phyloP scores from a whole-genome alignment of 2,888 invertebrate species.

The Steinernema scapterisci region DNA sequence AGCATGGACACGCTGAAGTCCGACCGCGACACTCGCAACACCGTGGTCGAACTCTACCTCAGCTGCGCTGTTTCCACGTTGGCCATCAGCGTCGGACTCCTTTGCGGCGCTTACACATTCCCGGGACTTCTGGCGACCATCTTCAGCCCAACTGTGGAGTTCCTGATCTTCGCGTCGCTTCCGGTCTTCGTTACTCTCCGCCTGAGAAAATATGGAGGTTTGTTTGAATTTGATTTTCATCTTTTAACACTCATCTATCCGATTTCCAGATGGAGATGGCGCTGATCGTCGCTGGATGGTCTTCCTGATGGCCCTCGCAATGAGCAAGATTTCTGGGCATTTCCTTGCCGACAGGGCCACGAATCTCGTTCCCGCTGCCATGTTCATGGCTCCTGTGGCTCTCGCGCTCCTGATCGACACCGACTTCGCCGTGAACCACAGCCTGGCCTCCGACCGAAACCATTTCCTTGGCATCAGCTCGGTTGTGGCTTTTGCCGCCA shows the following conservation, averaged over 20 bases:
- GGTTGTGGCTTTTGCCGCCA: neutral
- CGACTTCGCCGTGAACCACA: neutral
- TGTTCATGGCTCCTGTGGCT: slow-evolving; percentile 45
- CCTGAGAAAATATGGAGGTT: slow-evolving; percentile 48
- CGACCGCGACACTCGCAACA: slow-evolving; percentile 49
- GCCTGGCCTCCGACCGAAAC: neutral
- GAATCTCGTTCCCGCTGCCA: slow-evolving; percentile 44
- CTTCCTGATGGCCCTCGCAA: slow-evolving; percentile 40
- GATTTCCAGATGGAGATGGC: slow-evolving; percentile 48
- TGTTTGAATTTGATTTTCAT: too few relatives aligned
- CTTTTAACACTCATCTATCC: too few relatives aligned
- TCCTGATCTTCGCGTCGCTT: slow-evolving; percentile 42
- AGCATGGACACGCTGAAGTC: slow-evolving; percentile 42
- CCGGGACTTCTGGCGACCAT: slow-evolving; percentile 40
- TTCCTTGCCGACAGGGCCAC: slow-evolving; percentile 44
- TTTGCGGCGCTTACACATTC: slow-evolving; percentile 49
- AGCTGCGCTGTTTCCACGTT: slow-evolving; percentile 50
- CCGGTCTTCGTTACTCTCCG: slow-evolving; percentile 47
- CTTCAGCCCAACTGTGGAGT: slow-evolving; percentile 47
- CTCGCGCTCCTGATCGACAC: slow-evolving; percentile 43
- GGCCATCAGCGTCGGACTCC: slow-evolving; percentile 49
- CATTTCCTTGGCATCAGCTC: neutral
- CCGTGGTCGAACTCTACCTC: slow-evolving; percentile 55
- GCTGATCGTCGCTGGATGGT: slow-evolving; percentile 51
- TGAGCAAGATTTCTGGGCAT: slow-evolving; percentile 50